phyloP scores from a whole-genome alignment of 2,888 invertebrate species.

The Slavum lentiscoides region DNA sequence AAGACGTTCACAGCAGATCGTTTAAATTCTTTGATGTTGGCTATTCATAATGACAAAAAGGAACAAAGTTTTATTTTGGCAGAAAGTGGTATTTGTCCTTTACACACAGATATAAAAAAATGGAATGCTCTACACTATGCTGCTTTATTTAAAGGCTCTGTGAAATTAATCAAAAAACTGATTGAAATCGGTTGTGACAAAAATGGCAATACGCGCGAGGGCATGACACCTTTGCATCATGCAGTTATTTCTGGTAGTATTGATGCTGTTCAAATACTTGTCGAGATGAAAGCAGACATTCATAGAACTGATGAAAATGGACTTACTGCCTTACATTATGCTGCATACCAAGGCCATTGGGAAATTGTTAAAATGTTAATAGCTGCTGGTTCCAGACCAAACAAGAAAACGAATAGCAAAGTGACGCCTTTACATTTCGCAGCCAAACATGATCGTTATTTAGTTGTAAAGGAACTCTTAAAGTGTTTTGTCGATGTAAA shows the following conservation, averaged over 20 bases:
- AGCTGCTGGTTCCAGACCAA: conserved; percentile 33
- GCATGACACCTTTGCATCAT: conserved; percentile 82
- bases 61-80: conserved; percentile 48
- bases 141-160: conserved; percentile 37
- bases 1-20: conserved; percentile 46
- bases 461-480: conserved; percentile 39
- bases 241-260: conserved; percentile 72
- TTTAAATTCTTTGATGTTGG: conserved; percentile 43
- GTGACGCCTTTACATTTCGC: conserved; percentile 48
- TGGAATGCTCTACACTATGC: conserved; percentile 51
- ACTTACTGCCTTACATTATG: conserved; percentile 49
- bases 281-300: conserved; percentile 24
- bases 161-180: conserved; percentile 26
- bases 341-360: conserved; percentile 47
- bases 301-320: conserved; percentile 47
- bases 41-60: conserved; percentile 35
- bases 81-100: conserved; percentile 44
- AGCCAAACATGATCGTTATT: conserved; percentile 38
- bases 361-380: conserved; percentile 44
- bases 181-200: conserved; percentile 42
- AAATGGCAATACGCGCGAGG: conserved; percentile 66
- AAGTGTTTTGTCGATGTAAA: conserved; percentile 39
- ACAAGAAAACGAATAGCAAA: conserved; percentile 48
- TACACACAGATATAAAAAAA: conserved; percentile 45
- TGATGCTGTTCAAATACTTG: conserved; percentile 54